Evolutionary conservation across 2,888 invertebrate species (phyloP), one percentile per base, ranked within the genome.

Genomic region (Lysandra coridon): DNA sequence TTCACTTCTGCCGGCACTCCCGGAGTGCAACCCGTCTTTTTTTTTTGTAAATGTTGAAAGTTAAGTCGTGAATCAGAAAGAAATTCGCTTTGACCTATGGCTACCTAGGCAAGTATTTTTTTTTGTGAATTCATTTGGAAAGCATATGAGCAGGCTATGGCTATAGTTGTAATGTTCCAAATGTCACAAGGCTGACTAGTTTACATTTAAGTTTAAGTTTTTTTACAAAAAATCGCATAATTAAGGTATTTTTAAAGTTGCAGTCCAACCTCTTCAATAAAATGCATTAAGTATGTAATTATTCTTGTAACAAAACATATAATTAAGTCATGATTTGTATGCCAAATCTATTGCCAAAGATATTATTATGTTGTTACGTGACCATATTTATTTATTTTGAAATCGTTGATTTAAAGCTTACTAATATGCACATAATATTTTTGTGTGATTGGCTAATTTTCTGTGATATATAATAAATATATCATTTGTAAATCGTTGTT

Each of bases 151-250:
- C 4, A 17, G 17, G 17, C 57, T 57, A 57, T 53, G 14, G 53
- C 53, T 53, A 14, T 57, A 57, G 57, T 57, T 57, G 57, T 57
- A 57, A 14, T 57, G 57, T 33, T 53, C 76, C 57, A 12, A 49
- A n/a, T 49, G 53, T 53, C 57, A 53, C 53, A 76, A 76, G 76
- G 57, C 76, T 76, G 76, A 76, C 53, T 76, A 76, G 76, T 17
- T 57, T 57, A 76, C 53, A 33, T 14, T 17, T 53, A 23, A 75
- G 49, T 30, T 49, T 49, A 76, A 33, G 33, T 17, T 53, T 57
- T 53, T 57, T 53, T 76, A 37, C 14, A 14, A 33, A 33, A 7
- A 33, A 69, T 69, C 69, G 30, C 30, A 30, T 64, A 1, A 10
- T 30, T 30, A 62, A 5, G 60, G 5, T 23, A 62, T 62, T 62